Base-by-base conservation (phyloP, 2,113 vertebrate species). In the Dascyllus trimaculatus region DNA sequence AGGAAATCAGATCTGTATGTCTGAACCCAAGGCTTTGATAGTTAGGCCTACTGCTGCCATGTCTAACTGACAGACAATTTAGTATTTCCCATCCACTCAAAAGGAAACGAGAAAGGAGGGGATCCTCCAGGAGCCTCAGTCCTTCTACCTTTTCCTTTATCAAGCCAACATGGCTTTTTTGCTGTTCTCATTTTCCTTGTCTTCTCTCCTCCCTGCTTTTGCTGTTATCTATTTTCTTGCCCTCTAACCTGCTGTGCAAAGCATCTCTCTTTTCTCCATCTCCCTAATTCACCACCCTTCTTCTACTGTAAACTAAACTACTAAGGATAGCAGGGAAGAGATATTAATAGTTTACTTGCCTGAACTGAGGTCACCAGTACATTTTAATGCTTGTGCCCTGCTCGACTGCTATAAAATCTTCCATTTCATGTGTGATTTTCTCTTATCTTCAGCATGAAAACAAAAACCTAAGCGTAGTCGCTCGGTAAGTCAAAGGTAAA, bases 1-100 rank as follows among this genome's bases (percentile, higher is more conserved):
- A 92, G 91, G 93, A 94, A 94, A 93, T 90, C 87, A 89, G 90
- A 94, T 92, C 89, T 91, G 88, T 88, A 81, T 74, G 85, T 91
- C 91, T 91, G 85, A 93, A 91, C 81, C 89, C 69, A 70, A 38
- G 82, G 88, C 93, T 93, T 92, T 93, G 91, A 94, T 93, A 92
- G 82, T 88, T 59, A 66, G 87, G 89, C 85, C 85, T 86, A 85
- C 88, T 89, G 89, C 90, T 93, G 93, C 91, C 90, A 90, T 91
- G 85, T 90, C 89, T 93, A 93, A 95, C 93, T 91, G 90, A 93
- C 88, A 80, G 85, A 92, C 86, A 88, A 93, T 92, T 92, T 90
- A 85, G 87, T 80, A 84, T 89, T 94, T 94, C 88, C 86, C 77
- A 89, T 92, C 89, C 88, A 89, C 87, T 89, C 77, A 75, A 75